These are phyloP conservation scores for Colletes gigas DNA, from an alignment of 1,140 invertebrate genomes.

Conservation along the genomic window DNA sequence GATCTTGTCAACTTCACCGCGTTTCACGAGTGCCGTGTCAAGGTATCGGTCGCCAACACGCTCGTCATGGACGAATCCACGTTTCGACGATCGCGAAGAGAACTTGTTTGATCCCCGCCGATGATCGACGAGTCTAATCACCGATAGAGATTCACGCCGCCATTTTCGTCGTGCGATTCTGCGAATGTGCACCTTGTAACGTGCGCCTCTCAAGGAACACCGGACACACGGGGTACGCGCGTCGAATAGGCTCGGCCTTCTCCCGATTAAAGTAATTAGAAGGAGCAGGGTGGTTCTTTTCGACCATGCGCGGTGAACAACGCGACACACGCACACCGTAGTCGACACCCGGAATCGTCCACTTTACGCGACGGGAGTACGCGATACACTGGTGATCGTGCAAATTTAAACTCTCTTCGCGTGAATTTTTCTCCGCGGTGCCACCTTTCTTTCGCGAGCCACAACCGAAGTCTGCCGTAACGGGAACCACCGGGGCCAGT, in stretches of 20 bases:
- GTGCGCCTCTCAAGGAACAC: not conserved
- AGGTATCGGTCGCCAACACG: too few species aligned
- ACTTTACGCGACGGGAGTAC: constrained; percentile 9
- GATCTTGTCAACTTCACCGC: not conserved
- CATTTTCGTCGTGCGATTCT: constrained; percentile 16
- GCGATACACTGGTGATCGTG: not conserved
- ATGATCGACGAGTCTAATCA: constrained; percentile 17
- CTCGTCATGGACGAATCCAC: constrained; percentile 17
- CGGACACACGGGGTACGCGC: not conserved
- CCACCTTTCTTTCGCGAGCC: constrained; percentile 33
- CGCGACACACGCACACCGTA: not conserved
- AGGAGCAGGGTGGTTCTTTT: constrained; percentile 35
- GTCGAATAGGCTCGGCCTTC: not conserved
- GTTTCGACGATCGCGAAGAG: not conserved
- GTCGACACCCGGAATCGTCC: constrained; percentile 5
- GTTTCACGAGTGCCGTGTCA: not conserved
- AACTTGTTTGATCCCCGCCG: not conserved
- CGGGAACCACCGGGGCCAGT: constrained; percentile 33
- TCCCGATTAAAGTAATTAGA: constrained; percentile 42
- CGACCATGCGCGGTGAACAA: constrained; percentile 50
- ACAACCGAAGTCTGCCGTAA: constrained; percentile 38
- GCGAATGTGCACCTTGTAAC: not conserved
- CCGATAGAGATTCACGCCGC: constrained; percentile 7
- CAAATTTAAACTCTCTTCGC: not conserved
- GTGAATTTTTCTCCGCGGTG: not conserved